Percentiles rank a stretch among this genome's conserved stretches.
Evolutionary conservation across 1,140 invertebrate species (phyloP).

Genomic region (Drosophila eugracilis): DNA sequence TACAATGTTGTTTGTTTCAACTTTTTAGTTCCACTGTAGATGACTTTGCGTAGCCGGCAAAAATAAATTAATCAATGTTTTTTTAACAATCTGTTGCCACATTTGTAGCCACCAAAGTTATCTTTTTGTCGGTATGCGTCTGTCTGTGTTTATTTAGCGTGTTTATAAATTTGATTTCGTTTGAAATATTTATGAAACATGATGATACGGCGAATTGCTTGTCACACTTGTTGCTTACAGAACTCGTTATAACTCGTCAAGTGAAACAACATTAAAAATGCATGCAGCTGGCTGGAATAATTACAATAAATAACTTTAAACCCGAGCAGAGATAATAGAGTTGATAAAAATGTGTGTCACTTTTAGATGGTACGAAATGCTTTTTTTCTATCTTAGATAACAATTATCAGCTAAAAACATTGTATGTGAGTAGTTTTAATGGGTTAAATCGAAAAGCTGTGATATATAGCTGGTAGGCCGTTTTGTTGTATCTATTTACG

Average conservation of each 20-base stretch:
- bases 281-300: not conserved
- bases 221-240: not conserved
- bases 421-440: conserved; percentile 4
- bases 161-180: conserved; percentile 25
- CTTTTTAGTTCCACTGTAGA: conserved; percentile 15
- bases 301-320: conserved; percentile 2
- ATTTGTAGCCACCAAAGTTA: conserved; percentile 17
- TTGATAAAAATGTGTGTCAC: conserved; percentile 6
- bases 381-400: not conserved
- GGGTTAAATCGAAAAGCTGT: not conserved
- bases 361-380: not conserved
- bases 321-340: conserved; percentile 5
- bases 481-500: conserved; percentile 5
- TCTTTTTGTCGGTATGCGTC: not conserved
- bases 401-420: not conserved
- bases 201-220: not conserved
- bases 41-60: conserved; percentile 4
- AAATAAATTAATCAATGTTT: conserved; percentile 26
- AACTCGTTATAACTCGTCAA: conserved; percentile 8
- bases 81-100: conserved; percentile 14
- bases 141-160: conserved; percentile 12
- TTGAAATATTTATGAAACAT: conserved; percentile 17
- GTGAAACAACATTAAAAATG: not conserved
- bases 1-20: too few species aligned
- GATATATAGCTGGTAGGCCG: not conserved